Evolutionary conservation across 1,140 invertebrate species (phyloP).

Genomic region (Parapsyche elsis): DNA sequence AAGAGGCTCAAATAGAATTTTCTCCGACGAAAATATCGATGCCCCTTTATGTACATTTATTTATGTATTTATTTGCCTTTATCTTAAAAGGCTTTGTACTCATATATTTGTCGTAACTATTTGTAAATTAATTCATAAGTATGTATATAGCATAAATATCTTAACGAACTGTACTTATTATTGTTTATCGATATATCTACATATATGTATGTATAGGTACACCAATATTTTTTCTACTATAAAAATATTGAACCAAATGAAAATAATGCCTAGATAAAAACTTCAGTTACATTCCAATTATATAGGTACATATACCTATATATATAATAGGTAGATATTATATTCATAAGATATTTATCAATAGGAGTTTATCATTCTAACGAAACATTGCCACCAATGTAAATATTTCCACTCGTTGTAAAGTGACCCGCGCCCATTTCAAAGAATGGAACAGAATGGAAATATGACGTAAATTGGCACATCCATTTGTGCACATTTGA

Average conservation of each 20-base stretch:
- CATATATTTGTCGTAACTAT: neutral
- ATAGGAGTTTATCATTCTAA: neutral
- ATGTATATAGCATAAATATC: too few species aligned
- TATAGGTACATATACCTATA: neutral
- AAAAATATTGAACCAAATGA: too few species aligned
- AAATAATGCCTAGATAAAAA: too few species aligned
- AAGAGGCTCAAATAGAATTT: constrained; percentile 40
- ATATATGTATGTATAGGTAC: neutral
- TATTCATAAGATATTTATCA: neutral
- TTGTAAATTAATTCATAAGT: too few species aligned
- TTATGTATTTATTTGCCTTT: neutral
- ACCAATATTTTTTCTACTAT: too few species aligned
- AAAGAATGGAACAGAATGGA: constrained; percentile 27
- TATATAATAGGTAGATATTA: too few species aligned
- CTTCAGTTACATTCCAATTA: too few species aligned
- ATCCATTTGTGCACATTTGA: constrained; percentile 52
- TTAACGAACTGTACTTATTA: too few species aligned
- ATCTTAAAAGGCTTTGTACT: neutral
- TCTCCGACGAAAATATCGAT: neutral
- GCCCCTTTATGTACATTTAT: neutral
- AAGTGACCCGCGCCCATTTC: neutral
- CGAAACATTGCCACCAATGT: constrained; percentile 15
- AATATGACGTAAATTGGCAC: constrained; percentile 56
- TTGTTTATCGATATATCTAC: neutral
- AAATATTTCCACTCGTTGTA: constrained; percentile 26